Conservation (phyloP, 2,888 invertebrate genomes). For the Altica lythri region DNA sequence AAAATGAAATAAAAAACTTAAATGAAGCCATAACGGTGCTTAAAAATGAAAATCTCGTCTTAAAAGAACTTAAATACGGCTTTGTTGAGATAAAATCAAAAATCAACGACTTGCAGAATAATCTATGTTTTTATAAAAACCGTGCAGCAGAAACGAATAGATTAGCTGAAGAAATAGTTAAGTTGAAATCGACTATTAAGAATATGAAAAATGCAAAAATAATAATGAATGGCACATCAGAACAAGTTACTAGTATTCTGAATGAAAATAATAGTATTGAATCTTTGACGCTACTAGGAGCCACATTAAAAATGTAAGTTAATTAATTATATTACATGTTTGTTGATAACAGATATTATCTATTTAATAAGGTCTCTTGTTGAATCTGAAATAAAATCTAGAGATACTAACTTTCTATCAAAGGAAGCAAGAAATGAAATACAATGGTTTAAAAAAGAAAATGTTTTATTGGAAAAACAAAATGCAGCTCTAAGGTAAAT, state of each 20-base stretch:
- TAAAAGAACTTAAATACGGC: constrained; percentile 57
- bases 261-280: constrained; percentile 62
- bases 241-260: constrained; percentile 68
- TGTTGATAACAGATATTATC: background rate
- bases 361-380: constrained; percentile 53
- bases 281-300: constrained; percentile 66
- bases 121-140: constrained; percentile 60
- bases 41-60: constrained; percentile 50
- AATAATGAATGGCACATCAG: constrained; percentile 63
- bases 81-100: constrained; percentile 57
- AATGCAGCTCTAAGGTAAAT: constrained; percentile 20
- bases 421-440: constrained; percentile 56
- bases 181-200: constrained; percentile 62
- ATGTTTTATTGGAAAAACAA: constrained; percentile 36
- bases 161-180: constrained; percentile 62
- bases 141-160: constrained; percentile 58
- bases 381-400: constrained; percentile 56
- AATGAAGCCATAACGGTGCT: constrained; percentile 48
- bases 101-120: constrained; percentile 63
- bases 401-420: constrained; percentile 53
- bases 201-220: constrained; percentile 63
- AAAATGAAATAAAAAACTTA: constrained; percentile 54
- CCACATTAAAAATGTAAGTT: constrained; percentile 66
- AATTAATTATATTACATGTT: background rate
- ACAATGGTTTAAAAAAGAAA: constrained; percentile 39